These are phyloP conservation scores for Aelia acuminata DNA, from an alignment of 2,888 invertebrate species.

Conservation along the genomic window DNA sequence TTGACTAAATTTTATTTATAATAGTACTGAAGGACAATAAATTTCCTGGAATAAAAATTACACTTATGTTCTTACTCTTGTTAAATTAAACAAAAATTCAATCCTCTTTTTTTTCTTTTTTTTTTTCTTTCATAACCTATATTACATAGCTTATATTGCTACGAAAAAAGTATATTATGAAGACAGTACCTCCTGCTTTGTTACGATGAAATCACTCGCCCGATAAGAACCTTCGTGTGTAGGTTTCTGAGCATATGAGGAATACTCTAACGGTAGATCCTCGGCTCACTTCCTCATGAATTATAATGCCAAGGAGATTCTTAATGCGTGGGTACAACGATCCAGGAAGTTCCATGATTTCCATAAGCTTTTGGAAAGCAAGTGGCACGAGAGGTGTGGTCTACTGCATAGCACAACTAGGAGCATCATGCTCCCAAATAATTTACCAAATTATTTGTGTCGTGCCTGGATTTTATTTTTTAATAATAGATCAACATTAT, in stretches of 20 bases:
- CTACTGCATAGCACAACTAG: not conserved
- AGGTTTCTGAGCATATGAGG: not conserved
- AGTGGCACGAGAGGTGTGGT: constrained; percentile 2
- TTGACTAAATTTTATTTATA: too few species aligned
- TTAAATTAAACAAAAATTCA: too few species aligned
- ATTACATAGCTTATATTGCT: too few species aligned
- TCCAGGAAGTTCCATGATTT: constrained; percentile 10
- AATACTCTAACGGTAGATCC: constrained; percentile 27
- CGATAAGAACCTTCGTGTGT: not conserved
- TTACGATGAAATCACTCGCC: not conserved
- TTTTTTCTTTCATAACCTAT: too few species aligned
- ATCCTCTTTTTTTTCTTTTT: too few species aligned
- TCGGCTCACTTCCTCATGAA: constrained; percentile 29
- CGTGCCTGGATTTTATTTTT: too few species aligned
- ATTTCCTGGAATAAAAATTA: too few species aligned
- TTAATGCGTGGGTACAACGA: constrained; percentile 44
- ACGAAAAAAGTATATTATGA: too few species aligned
- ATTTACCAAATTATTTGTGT: too few species aligned
- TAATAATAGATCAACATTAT: not conserved
- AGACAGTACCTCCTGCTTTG: not conserved
- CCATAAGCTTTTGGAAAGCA: constrained; percentile 13
- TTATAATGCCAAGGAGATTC: constrained; percentile 24
- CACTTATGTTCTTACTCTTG: too few species aligned
- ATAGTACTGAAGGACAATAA: too few species aligned
- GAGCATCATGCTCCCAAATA: not conserved